Base-by-base conservation (phyloP, 2,888 invertebrate genomes). In the Chloroclystis v-ata region DNA sequence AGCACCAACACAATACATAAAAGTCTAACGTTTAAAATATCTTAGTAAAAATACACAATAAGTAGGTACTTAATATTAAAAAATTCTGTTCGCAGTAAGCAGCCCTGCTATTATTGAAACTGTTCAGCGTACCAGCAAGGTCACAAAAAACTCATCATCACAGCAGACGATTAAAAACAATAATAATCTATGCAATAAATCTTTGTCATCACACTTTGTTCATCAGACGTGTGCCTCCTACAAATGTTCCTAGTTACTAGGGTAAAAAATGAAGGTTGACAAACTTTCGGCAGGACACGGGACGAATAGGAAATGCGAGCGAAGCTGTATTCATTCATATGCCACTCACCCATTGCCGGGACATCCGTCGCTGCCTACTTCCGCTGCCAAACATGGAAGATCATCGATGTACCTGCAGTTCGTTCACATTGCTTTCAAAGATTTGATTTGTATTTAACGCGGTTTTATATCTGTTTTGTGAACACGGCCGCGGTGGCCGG, bases 351-450 rank as follows among this genome's bases (percentile, higher is more conserved):
- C 86, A 87, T 86, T 66, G 82, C 78, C 76, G 83, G 81, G 79
- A 85, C 86, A 84, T 87, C 87, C 87, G 86, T 71, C 70, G 80
- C 66, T 47, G 32, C 32, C 32, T 78, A 75, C 84, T 87, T 87
- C 87, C 87, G 87, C 75, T 85, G 81, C 86, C 87, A 83, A 86
- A 87, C 86, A 86, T 83, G 87, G 87, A 73, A 76, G 81, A 84
- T 85, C 78, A 78, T 78, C 69, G 63, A 65, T 55, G 70, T 35
- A 35, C 35, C 20, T 35, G 0, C 78, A 78, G 86, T 84, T 82
- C 85, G 82, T 85, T 85, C 85, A 67, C 66, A 35, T 35, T 20
- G 35, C 35, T 20, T 35, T 35, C 10, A 35, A 11, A 35, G 35
- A 35, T 43, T 42, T 24, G 37, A 45, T 50, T 37, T 30, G 30